Conservation (phyloP, 2,113 vertebrate genomes). For the Peromyscus leucopus region DNA sequence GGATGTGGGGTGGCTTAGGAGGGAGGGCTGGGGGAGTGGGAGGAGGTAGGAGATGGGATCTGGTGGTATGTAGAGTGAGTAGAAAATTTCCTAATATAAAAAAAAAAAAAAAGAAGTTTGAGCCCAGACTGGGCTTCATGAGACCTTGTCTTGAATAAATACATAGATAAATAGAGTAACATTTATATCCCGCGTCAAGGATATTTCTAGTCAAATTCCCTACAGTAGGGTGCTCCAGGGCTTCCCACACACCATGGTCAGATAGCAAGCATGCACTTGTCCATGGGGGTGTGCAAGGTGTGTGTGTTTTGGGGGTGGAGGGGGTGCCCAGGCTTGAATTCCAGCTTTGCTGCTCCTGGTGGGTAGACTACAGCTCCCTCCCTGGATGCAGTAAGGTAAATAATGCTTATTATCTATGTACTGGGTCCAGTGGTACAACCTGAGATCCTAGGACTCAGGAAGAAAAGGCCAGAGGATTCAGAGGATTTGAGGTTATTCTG, state of each 20-base stretch:
- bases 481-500: background rate
- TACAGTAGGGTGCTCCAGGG: background rate
- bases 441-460: background rate
- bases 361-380: background rate
- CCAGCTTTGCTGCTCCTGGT: background rate
- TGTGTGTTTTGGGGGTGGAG: fast-evolving
- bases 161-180: background rate
- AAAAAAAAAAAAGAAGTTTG: background rate
- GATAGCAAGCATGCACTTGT: background rate
- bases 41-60: too few relatives aligned
- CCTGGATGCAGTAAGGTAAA: background rate
- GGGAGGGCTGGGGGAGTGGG: too few relatives aligned
- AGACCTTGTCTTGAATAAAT: too few relatives aligned
- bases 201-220: background rate
- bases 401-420: background rate
- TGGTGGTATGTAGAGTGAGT: too few relatives aligned
- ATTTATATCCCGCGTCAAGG: background rate
- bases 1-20: too few relatives aligned
- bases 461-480: background rate
- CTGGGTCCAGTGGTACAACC: background rate
- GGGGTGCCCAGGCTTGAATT: background rate
- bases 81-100: too few relatives aligned
- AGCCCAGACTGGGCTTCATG: background rate
- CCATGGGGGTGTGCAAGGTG: too few relatives aligned
- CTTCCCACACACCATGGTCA: too few relatives aligned